Base-by-base conservation (phyloP, 2,797 vertebrate genomes). In the Arrhamphus sclerolepis region DNA sequence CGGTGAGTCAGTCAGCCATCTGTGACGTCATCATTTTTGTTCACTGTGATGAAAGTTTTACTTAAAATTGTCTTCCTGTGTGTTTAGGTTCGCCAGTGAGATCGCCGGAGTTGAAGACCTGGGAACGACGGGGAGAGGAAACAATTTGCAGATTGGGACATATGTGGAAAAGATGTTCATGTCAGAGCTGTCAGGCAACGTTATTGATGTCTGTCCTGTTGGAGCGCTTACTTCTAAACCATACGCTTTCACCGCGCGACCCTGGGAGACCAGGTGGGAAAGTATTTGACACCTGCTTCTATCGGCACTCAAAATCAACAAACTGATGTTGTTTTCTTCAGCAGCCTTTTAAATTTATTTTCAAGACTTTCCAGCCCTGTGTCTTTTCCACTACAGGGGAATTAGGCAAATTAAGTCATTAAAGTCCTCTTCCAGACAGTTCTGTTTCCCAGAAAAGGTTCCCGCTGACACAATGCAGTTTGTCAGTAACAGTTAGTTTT, bases 161-260 rank as follows among this genome's bases (percentile, higher is more conserved):
- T 99, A 99, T 0, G 92, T 99, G 67, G 98, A 99, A 86, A 99
- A 98, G 89, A 98, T 99, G 97, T 99, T 99, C 84, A 96, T 97
- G 96, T 99, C 98, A 0, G 98, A 99, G 81, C 74, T 99, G 60
- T 99, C 98, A 1, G 98, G 97, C 9, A 99, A 99, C 47, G 75
- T 99, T 13, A 99, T 99, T 57, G 98, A 99, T 17, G 91, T 99
- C 68, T 99, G 98, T 73, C 98, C 98, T 8, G 98, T 99, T 0
- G 98, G 98, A 56, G 98, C 98, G 1, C 94, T 99, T 66, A 99
- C 98, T 0, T 99, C 97, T 50, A 99, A 99, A 79, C 98, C 98
- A 0, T 99, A 99, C 31, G 97, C 98, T 20, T 99, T 99, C 84
- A 99, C 98, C 24, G 81, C 97, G 16, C 92, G 98, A 20, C 97